Percentiles rank a stretch among this genome's conserved stretches.
Evolutionary conservation across 2,797 vertebrate species (phyloP).

Genomic region (Orientallactaga sibirica): DNA sequence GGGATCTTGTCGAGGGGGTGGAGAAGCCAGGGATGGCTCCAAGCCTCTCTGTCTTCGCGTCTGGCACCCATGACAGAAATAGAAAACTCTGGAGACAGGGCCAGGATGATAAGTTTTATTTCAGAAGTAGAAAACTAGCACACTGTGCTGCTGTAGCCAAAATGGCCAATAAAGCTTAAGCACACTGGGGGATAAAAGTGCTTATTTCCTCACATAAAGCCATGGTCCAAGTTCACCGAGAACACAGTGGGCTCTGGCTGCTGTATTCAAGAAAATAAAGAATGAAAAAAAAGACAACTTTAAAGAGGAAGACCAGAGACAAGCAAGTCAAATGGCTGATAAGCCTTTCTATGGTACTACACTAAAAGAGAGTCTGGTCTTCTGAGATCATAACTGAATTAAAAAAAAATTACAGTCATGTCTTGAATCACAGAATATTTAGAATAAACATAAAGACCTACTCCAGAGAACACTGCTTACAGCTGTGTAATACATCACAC

Average conservation of each 20-base stretch:
- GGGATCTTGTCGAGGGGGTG: background rate
- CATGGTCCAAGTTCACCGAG: conserved; percentile 24
- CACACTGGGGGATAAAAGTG: conserved; percentile 52
- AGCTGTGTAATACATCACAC: background rate
- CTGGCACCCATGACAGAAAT: conserved; percentile 77
- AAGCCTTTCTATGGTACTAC: background rate
- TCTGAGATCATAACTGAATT: background rate
- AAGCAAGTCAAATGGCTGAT: background rate
- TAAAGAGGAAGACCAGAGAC: no score
- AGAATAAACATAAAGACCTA: conserved; percentile 20
- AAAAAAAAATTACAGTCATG: conserved; percentile 3
- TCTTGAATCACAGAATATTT: conserved; percentile 3
- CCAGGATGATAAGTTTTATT: conserved; percentile 71
- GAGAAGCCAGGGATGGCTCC: conserved; percentile 60
- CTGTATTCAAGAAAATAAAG: background rate
- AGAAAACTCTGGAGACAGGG: conserved; percentile 69
- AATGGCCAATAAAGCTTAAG: conserved; percentile 65
- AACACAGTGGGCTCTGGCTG: conserved; percentile 30
- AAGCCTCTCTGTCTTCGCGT: conserved; percentile 58
- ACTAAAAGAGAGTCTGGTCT: background rate
- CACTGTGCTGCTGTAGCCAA: conserved; percentile 35
- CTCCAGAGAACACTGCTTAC: background rate
- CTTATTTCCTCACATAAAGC: conserved; percentile 64
- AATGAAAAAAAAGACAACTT: background rate
- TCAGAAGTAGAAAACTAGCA: conserved; percentile 75